These are phyloP conservation scores for Agrilus mali DNA, from an alignment of 2,888 invertebrate genomes.

Conservation along the genomic window DNA sequence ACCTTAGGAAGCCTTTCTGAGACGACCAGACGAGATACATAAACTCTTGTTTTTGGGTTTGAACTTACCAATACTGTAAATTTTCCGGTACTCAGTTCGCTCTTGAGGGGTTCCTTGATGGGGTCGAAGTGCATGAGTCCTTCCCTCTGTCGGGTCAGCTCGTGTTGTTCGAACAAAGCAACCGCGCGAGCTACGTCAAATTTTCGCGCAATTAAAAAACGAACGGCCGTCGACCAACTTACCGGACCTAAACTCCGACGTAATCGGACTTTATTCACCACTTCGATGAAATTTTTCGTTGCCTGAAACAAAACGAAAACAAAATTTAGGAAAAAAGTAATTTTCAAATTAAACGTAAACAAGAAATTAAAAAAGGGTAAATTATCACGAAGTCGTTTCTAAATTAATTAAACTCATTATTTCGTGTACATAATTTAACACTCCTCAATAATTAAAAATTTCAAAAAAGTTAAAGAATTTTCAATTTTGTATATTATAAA, in stretches of 20 bases:
- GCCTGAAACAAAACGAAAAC: slow-evolving; percentile 45
- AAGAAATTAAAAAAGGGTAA: no score
- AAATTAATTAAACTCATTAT: no score
- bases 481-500: no score
- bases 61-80: slow-evolving; percentile 82
- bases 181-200: slow-evolving; percentile 86
- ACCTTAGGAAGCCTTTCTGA: no score
- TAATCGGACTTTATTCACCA: slow-evolving; percentile 49
- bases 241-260: slow-evolving; percentile 45
- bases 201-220: slow-evolving; percentile 86
- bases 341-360: no score
- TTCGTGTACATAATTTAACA: no score
- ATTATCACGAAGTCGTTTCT: no score
- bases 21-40: no score
- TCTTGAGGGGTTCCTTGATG: slow-evolving; percentile 65
- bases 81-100: slow-evolving; percentile 85
- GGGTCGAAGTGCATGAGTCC: slow-evolving; percentile 77
- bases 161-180: slow-evolving; percentile 85
- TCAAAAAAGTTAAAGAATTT: no score
- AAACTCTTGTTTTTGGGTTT: no score
- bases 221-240: slow-evolving; percentile 80
- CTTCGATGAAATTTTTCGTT: slow-evolving; percentile 68
- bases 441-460: no score
- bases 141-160: slow-evolving; percentile 76
- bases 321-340: no score